These are phyloP conservation scores for Mycetomoellerius zeteki DNA, from an alignment of 1,140 invertebrate genomes.

Conservation along the genomic window DNA sequence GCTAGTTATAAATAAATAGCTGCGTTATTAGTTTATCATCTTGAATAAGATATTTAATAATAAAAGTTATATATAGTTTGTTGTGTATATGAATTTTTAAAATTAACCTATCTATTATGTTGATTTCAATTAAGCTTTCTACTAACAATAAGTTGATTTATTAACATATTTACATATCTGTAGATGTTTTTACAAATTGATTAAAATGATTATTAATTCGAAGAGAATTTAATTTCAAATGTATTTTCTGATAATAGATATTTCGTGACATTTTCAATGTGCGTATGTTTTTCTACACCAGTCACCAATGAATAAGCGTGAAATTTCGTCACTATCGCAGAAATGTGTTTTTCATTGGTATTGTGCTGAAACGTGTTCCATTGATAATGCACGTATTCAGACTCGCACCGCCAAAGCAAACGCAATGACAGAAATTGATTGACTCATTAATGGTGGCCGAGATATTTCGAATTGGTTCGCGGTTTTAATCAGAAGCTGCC, in stretches of 20 bases:
- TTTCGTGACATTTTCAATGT: neutral
- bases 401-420: neutral
- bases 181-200: neutral
- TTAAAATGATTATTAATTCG: neutral
- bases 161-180: neutral
- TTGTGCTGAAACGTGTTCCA: constrained; percentile 24
- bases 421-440: constrained; percentile 57
- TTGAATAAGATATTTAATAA: neutral
- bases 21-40: neutral
- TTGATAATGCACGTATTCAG: constrained; percentile 17
- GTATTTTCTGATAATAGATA: neutral
- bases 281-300: neutral
- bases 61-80: neutral
- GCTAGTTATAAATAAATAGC: constrained; percentile 6
- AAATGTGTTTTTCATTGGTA: constrained; percentile 25
- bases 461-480: constrained; percentile 55
- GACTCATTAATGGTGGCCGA: constrained; percentile 44
- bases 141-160: neutral
- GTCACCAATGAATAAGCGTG: neutral
- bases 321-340: constrained; percentile 3
- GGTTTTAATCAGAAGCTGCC: constrained; percentile 46
- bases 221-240: neutral
- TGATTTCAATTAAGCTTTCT: neutral
- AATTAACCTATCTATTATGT: neutral
- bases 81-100: neutral